phyloP scores from a whole-genome alignment of 1,140 invertebrate species.

The Penaeus indicus region DNA sequence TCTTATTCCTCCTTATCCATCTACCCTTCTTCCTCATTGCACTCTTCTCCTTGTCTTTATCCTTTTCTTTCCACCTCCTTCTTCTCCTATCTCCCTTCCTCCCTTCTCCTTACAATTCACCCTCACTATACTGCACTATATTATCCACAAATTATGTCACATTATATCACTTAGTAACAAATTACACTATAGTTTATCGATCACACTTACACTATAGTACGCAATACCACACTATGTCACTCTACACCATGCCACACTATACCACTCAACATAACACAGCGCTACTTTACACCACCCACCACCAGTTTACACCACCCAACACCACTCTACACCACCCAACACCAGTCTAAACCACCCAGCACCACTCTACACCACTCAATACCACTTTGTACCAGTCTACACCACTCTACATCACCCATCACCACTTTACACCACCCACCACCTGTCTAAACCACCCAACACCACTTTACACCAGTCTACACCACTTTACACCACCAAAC shows the following conservation, averaged over 20 bases:
- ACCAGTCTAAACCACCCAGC: neutral
- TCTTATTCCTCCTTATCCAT: no score
- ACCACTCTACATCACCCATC: neutral
- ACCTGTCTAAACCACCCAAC: neutral
- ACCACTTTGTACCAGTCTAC: neutral
- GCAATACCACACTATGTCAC: neutral
- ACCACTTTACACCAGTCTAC: neutral
- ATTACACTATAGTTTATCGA: neutral
- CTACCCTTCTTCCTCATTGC: neutral
- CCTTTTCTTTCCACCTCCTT: neutral
- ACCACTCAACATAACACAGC: neutral
- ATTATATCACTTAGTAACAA: neutral
- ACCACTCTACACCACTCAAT: neutral
- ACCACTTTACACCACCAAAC: neutral
- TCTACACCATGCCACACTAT: conserved; percentile 11
- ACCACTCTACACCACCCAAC: neutral
- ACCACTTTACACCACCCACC: neutral
- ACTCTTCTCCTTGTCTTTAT: neutral
- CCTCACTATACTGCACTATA: no score
- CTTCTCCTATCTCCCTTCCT: no score
- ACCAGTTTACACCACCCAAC: neutral
- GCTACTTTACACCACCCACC: neutral
- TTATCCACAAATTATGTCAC: no score
- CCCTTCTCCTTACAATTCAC: no score
- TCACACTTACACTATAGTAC: neutral